Conservation (phyloP, 2,113 vertebrate genomes). For the Carassius gibelio region DNA sequence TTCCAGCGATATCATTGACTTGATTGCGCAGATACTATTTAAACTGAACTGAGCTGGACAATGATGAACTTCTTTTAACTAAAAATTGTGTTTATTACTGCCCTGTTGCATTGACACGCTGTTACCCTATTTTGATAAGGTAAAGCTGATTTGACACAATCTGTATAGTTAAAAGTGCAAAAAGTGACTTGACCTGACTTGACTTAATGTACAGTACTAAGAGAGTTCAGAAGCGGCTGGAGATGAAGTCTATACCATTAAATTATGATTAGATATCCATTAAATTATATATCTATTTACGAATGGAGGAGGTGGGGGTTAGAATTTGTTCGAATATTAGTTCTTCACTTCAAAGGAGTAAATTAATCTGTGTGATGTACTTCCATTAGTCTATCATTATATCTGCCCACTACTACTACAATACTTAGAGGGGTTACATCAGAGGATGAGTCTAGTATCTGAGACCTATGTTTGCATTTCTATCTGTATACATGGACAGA, state of each 20-base stretch:
- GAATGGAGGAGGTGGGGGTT: constrained; percentile 29
- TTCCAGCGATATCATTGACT: too few species aligned
- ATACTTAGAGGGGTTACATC: not conserved
- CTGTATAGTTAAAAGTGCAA: too few species aligned
- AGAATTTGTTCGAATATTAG: constrained; percentile 49
- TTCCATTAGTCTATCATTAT: not conserved
- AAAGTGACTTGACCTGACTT: too few species aligned
- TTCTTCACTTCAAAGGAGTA: constrained; percentile 53
- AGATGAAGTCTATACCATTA: constrained; percentile 40
- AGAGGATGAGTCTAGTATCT: not conserved
- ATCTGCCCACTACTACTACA: not conserved
- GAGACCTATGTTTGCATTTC: not conserved
- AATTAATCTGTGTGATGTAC: constrained; percentile 49
- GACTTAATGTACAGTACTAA: too few species aligned
- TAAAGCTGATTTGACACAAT: too few species aligned
- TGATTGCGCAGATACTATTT: too few species aligned
- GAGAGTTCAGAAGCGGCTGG: too few species aligned
- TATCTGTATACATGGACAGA: not conserved
- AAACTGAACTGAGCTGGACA: too few species aligned
- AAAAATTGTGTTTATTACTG: too few species aligned
- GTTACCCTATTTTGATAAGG: too few species aligned
- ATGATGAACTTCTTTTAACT: too few species aligned
- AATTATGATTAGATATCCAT: constrained; percentile 8
- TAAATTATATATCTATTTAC: constrained; percentile 52
- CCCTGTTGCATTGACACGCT: too few species aligned